A percentile compares a stretch with the other conserved stretches of the same genome.
These are phyloP conservation scores for Invenusta paracnida DNA, from an alignment of 2,888 invertebrate genomes.

Conservation along the genomic window DNA sequence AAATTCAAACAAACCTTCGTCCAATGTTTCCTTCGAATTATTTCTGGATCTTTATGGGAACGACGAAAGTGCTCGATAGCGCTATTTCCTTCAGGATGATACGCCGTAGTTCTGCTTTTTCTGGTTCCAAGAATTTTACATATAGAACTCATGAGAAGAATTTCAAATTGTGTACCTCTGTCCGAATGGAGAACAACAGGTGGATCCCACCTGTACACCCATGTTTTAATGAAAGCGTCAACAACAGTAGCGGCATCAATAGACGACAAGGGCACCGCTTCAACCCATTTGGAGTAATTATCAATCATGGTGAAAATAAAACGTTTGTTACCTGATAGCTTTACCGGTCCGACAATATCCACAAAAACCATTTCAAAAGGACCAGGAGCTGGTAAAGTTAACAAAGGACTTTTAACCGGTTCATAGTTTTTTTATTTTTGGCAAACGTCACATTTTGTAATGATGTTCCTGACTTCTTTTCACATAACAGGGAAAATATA, in stretches of 20 bases:
- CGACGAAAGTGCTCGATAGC: not conserved
- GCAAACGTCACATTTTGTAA: not conserved
- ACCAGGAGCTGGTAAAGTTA: slow-evolving; percentile 24
- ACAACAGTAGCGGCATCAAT: not conserved
- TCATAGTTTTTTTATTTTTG: not conserved
- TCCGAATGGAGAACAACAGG: slow-evolving; percentile 18
- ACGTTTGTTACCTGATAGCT: not conserved
- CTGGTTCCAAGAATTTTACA: slow-evolving; percentile 23
- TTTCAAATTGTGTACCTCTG: slow-evolving; percentile 24
- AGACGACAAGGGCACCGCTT: slow-evolving; percentile 11
- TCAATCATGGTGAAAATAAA: not conserved
- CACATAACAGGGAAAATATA: not conserved
- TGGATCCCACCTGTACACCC: slow-evolving; percentile 24
- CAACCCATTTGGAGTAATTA: slow-evolving; percentile 30
- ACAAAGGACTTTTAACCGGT: not conserved
- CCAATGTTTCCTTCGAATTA: not conserved
- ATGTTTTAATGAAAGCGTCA: not conserved
- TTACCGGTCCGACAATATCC: not conserved
- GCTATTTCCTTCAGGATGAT: not conserved
- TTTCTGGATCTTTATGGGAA: not conserved
- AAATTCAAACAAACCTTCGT: not conserved
- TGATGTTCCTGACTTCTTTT: not conserved
- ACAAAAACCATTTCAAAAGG: slow-evolving; percentile 20
- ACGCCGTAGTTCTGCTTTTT: not conserved
- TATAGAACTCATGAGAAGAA: not conserved